These are phyloP conservation scores for Hypercompe scribonia DNA, from an alignment of 2,888 invertebrate genomes.

Conservation along the genomic window DNA sequence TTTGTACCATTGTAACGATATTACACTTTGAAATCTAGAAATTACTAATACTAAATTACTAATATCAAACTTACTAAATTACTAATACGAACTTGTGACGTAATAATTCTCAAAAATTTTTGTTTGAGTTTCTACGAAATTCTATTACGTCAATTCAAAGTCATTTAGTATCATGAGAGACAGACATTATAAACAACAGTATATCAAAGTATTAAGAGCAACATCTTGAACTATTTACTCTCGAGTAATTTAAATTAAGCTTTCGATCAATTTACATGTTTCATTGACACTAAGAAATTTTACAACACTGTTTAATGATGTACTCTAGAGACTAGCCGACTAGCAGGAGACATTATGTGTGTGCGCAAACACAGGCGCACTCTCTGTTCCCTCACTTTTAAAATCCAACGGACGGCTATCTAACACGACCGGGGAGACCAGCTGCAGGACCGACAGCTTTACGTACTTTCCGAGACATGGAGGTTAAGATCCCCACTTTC, in stretches of 20 bases:
- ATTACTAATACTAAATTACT: slow-evolving; percentile 16
- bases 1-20: slow-evolving; percentile 45
- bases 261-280: background rate
- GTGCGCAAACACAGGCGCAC: no score
- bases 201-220: background rate
- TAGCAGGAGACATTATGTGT: no score
- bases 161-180: background rate
- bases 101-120: background rate
- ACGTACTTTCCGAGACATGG: no score
- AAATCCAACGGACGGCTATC: no score
- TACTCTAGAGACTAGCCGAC: no score
- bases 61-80: background rate
- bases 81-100: no score
- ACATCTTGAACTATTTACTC: background rate
- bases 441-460: no score
- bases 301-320: background rate
- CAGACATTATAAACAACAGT: background rate
- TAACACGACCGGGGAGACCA: no score
- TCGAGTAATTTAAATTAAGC: background rate
- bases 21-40: slow-evolving; percentile 39
- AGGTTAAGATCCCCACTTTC: no score
- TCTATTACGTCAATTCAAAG: background rate
- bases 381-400: no score
- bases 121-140: background rate
- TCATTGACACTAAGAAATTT: background rate